Percentiles rank a stretch among this genome's conserved stretches.
Conservation (phyloP, 1,140 invertebrate species). For the Adoxophyes honmai region DNA sequence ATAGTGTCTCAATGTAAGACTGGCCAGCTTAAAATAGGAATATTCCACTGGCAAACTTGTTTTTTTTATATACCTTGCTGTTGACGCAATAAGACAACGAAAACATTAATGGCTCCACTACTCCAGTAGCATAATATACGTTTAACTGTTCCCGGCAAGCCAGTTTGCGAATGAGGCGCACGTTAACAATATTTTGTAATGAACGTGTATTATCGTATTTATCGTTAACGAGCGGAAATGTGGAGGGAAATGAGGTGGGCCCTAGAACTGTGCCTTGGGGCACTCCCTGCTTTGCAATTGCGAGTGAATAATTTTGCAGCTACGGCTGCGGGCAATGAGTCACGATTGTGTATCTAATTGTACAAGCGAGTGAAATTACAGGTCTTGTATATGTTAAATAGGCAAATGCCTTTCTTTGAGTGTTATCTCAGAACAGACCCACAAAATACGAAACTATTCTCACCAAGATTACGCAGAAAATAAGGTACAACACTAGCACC, state of each 20-base stretch:
- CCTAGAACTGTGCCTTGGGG: slow-evolving; percentile 44
- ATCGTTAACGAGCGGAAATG: slow-evolving; percentile 60
- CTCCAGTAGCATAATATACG: slow-evolving; percentile 51
- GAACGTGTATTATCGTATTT: slow-evolving; percentile 54
- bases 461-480: too few relatives aligned
- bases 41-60: slow-evolving; percentile 10
- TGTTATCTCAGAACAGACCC: slow-evolving; percentile 13
- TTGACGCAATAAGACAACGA: slow-evolving; percentile 28
- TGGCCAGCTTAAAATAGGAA: neutral
- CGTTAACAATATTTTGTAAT: slow-evolving; percentile 55
- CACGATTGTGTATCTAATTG: slow-evolving; percentile 12
- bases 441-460: too few relatives aligned
- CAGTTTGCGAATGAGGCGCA: slow-evolving; percentile 38
- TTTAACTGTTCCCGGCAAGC: slow-evolving; percentile 56
- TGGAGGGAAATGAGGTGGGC: slow-evolving; percentile 42
- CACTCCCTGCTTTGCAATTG: slow-evolving; percentile 34
- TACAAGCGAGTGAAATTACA: neutral
- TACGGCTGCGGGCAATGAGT: slow-evolving; percentile 16
- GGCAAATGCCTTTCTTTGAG: neutral
- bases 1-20: slow-evolving; percentile 6
- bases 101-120: slow-evolving; percentile 34
- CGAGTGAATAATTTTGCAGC: slow-evolving; percentile 23
- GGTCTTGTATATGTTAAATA: neutral
- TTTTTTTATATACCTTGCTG: slow-evolving; percentile 18
- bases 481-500: too few relatives aligned